Conservation (phyloP, 2,113 vertebrate species). For the Chunga burmeisteri region DNA sequence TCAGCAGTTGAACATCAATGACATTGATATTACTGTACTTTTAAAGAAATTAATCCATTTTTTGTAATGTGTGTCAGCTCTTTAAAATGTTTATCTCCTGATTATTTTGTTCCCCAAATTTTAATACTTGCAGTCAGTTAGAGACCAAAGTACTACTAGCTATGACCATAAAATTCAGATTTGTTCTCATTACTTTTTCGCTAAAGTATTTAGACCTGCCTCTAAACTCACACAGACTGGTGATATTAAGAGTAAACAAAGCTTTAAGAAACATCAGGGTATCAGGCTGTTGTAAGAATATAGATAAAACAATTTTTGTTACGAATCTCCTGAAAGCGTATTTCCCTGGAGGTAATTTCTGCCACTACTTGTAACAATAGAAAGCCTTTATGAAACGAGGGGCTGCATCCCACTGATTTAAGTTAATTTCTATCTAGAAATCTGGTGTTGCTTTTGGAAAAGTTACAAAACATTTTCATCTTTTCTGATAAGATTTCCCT, state of each 20-base stretch:
- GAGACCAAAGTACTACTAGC: neutral
- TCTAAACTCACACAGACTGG: neutral
- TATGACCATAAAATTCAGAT: neutral
- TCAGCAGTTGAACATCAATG: neutral
- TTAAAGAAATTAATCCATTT: neutral
- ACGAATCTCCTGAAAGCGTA: neutral
- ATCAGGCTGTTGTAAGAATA: neutral
- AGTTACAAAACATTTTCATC: neutral
- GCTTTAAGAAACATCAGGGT: neutral
- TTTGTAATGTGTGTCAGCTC: neutral
- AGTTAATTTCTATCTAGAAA: neutral
- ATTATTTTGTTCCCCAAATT: accelerated
- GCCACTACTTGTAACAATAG: neutral
- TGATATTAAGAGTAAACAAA: neutral
- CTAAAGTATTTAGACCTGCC: neutral
- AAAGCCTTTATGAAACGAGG: neutral
- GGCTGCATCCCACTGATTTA: neutral
- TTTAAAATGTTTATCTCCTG: neutral
- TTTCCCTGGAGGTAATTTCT: neutral
- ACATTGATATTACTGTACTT: neutral
- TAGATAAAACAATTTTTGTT: neutral
- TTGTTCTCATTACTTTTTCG: neutral
- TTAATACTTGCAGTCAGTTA: neutral
- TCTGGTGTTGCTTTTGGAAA: neutral
- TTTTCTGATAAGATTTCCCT: neutral